These are phyloP conservation scores for Stichopus horrens DNA, from an alignment of 53 echinoderm and acorn worm genomes.

Conservation along the genomic window DNA sequence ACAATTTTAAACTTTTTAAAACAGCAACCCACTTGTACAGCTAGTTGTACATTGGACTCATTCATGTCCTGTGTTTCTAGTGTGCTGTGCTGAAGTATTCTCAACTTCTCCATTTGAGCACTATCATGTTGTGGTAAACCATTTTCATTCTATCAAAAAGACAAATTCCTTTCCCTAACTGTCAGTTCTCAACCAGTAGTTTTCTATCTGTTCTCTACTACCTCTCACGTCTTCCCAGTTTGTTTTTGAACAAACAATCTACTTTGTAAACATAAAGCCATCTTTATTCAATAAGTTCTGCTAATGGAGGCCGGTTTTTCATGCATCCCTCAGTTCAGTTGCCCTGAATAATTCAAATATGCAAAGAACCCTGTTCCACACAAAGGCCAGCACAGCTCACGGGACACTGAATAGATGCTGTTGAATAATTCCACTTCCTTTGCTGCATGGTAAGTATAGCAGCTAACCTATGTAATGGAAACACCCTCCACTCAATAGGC, in stretches of 20 bases:
- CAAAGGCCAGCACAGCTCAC: conserved; percentile 16
- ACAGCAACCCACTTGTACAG: too few species aligned
- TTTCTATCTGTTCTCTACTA: too few species aligned
- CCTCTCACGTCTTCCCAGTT: background rate
- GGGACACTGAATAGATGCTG: conserved; percentile 19
- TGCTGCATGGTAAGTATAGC: background rate
- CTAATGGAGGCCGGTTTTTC: background rate
- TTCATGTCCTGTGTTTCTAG: too few species aligned
- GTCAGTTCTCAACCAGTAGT: too few species aligned
- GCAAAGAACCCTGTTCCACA: conserved; percentile 23
- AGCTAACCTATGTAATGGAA: background rate
- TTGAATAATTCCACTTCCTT: conserved; percentile 31
- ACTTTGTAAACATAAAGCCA: conserved; percentile 5
- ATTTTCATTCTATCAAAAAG: too few species aligned
- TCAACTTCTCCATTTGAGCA: too few species aligned
- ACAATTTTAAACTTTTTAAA: too few species aligned
- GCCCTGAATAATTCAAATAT: conserved; percentile 35
- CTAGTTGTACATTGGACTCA: too few species aligned
- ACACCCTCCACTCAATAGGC: conserved; percentile 24
- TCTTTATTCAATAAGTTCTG: conserved; percentile 33
- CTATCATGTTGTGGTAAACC: too few species aligned
- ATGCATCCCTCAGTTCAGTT: conserved; percentile 7
- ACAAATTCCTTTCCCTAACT: too few species aligned
- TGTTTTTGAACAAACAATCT: background rate
- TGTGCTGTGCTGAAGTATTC: too few species aligned